A percentile compares a stretch with the other conserved stretches of the same genome.
Evolutionary conservation across 2,113 vertebrate genomes (phyloP).

Genomic region (Myxocyprinus asiaticus): DNA sequence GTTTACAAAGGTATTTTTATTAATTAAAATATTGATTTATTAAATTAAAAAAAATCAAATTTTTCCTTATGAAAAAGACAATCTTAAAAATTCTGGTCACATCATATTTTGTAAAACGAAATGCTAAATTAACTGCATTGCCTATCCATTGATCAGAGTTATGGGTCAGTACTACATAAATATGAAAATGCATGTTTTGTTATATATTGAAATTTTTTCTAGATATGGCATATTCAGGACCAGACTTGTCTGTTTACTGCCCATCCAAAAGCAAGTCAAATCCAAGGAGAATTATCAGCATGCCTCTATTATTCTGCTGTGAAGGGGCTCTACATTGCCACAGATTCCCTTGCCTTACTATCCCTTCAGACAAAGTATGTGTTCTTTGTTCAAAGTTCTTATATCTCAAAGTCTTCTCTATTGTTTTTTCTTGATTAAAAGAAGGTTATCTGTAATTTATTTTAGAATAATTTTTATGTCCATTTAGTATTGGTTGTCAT

Average conservation of each 20-base stretch:
- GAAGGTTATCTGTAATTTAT: no score
- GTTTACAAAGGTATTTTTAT: no score
- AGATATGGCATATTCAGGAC: conserved; percentile 80
- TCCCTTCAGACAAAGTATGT: conserved; percentile 70
- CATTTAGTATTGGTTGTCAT: background rate
- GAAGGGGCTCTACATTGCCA: conserved; percentile 70
- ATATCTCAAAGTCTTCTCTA: no score
- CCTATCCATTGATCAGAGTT: background rate
- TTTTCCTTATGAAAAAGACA: no score
- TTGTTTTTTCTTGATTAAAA: no score
- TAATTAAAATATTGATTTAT: no score
- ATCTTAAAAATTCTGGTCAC: no score
- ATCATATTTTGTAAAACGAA: background rate
- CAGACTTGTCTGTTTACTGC: conserved; percentile 73
- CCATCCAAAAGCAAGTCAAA: conserved; percentile 67
- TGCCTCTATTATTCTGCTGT: conserved; percentile 64
- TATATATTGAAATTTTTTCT: background rate
- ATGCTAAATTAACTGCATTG: background rate
- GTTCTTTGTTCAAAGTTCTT: background rate
- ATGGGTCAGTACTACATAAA: background rate
- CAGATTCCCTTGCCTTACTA: conserved; percentile 65
- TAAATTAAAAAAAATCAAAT: no score
- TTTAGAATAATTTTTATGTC: no score
- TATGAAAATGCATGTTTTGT: background rate
- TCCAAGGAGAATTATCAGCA: conserved; percentile 66